A percentile compares a stretch with the other conserved stretches of the same genome.
Evolutionary conservation across 2,797 vertebrate species (phyloP).

Genomic region (Cirrhinus mrigala): DNA sequence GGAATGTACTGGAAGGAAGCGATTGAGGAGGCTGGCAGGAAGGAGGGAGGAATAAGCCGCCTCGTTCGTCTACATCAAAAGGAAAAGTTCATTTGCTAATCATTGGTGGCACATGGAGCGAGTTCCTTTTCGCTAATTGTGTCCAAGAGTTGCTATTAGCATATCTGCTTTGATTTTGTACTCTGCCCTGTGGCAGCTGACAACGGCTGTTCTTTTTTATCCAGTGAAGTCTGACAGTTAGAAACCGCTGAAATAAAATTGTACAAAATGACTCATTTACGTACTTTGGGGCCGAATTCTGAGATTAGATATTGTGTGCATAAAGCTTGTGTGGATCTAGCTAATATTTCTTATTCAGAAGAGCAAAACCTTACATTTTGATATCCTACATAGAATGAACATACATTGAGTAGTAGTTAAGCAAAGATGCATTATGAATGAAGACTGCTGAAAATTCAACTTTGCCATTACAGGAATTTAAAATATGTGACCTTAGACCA

Average conservation of each 20-base stretch:
- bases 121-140: constrained; percentile 56
- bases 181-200: constrained; percentile 59
- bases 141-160: constrained; percentile 50
- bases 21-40: constrained; percentile 7
- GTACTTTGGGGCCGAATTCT: background rate
- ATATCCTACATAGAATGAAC: no score
- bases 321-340: background rate
- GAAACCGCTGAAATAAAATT: constrained; percentile 2
- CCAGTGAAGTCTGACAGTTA: background rate
- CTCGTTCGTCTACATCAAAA: constrained; percentile 40
- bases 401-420: background rate
- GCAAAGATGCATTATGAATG: background rate
- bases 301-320: background rate
- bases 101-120: constrained; percentile 47
- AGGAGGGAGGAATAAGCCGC: constrained; percentile 18
- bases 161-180: constrained; percentile 38
- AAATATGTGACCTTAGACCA: no score
- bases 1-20: constrained; percentile 39
- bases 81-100: constrained; percentile 64
- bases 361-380: background rate
- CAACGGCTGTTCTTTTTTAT: background rate
- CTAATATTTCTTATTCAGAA: background rate
- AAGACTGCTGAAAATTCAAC: background rate
- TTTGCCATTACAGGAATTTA: no score
- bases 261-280: constrained; percentile 11